Base-by-base conservation (phyloP, 2,113 vertebrate genomes). In the Triplophysa siluroides region DNA sequence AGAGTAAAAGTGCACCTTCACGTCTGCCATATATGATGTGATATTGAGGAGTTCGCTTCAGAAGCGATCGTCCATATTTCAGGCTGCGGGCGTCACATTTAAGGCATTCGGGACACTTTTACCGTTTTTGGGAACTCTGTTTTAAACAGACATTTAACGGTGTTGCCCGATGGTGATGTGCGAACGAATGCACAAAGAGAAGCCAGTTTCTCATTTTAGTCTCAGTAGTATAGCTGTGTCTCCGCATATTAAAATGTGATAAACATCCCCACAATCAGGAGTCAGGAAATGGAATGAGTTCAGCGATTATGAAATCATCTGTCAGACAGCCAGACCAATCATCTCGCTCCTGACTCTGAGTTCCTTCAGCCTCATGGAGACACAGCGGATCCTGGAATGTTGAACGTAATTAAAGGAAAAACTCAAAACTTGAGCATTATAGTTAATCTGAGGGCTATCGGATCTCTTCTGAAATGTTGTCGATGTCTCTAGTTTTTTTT, bases 261-360 rank as follows among this genome's bases (percentile, higher is more conserved):
- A 62, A 79, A 69, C 23, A 16, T 50, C 54, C 61, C 66, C 47
- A 33, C 64, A 72, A 62, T 63, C 67, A 72, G 78, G 24, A 26
- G 8, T 72, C 43, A 52, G 78, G 78, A 79, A 79, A 64, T 72
- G n/a, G 60, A 61, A 43, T 61, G 65, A 62, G 58, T 79, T 79
- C n/a, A 54, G 18, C 68, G 61, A 50, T 50, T 19, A 79, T 79
- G 68, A 79, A 64, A 23, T 79, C 67, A 72, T 79, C 68, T 72
- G 60, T 71, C 78, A 52, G 26, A 64, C 43, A 72, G 78, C 67
- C 60, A 79, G 68, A 72, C 58, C 41, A 79, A 71, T 72, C 43
- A 38, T 72, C 58, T 63, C 38, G 18, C 21, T 29, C 58, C 73
- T 76, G 41, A 76, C 58, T 62, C 60, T 63, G 71, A 73, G 43